Percentiles rank a stretch among this genome's conserved stretches.
Conservation (phyloP, 2,888 invertebrate species). For the Cistogaster globosa region DNA sequence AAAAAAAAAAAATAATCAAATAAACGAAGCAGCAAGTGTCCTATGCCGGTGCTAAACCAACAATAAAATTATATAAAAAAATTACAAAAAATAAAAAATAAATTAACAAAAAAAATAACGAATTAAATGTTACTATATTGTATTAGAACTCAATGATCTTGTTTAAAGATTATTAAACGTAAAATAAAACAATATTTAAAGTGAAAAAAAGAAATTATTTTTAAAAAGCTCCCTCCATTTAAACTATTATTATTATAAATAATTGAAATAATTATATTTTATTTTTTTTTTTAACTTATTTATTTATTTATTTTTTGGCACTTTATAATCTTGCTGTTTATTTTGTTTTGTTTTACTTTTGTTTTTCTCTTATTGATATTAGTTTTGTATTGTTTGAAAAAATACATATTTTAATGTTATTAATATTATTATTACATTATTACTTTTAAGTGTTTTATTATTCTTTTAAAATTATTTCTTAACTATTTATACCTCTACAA, state of each 20-base stretch:
- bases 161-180: slow-evolving; percentile 21
- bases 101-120: slow-evolving; percentile 49
- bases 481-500: slow-evolving; percentile 63
- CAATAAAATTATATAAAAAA: slow-evolving; percentile 71
- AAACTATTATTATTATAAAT: too few species aligned
- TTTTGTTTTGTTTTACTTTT: slow-evolving; percentile 40
- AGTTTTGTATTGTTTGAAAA: slow-evolving; percentile 65
- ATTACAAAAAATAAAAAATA: slow-evolving; percentile 14
- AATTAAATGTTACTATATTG: slow-evolving; percentile 69
- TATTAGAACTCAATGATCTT: slow-evolving; percentile 38
- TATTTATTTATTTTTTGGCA: slow-evolving; percentile 32
- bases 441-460: slow-evolving; percentile 71
- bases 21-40: slow-evolving; percentile 80
- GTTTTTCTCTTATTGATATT: slow-evolving; percentile 21
- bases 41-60: slow-evolving; percentile 82
- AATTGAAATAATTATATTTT: slow-evolving; percentile 15
- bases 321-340: slow-evolving; percentile 55
- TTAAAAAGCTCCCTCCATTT: slow-evolving; percentile 61
- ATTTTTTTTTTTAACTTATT: slow-evolving; percentile 25
- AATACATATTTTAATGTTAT: slow-evolving; percentile 35
- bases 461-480: slow-evolving; percentile 50
- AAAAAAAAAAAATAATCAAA: slow-evolving; percentile 54
- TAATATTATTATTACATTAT: slow-evolving; percentile 28
- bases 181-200: slow-evolving; percentile 22
- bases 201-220: slow-evolving; percentile 2